These are phyloP conservation scores for Himalopsyche japonica DNA, from an alignment of 2,888 invertebrate species.

Conservation along the genomic window DNA sequence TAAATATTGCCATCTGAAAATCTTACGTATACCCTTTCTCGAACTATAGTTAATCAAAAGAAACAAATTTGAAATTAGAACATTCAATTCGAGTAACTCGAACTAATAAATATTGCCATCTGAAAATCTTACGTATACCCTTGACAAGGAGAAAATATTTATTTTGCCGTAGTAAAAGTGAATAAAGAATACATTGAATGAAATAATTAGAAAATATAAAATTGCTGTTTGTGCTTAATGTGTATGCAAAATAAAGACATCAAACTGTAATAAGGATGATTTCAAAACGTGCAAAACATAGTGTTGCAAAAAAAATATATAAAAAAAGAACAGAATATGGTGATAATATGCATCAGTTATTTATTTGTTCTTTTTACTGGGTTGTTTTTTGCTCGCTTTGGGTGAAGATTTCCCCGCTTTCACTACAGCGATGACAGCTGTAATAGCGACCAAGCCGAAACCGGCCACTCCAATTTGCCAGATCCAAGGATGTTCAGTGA, in stretches of 20 bases:
- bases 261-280: background rate
- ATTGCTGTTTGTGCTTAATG: background rate
- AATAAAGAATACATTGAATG: too few species aligned
- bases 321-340: background rate
- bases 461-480: constrained; percentile 57
- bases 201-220: too few species aligned
- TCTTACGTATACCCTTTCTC: too few species aligned
- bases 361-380: constrained; percentile 34
- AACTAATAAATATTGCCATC: too few species aligned
- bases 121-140: too few species aligned
- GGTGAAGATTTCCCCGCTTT: constrained; percentile 48
- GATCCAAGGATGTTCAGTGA: constrained; percentile 55
- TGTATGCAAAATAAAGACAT: background rate
- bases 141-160: too few species aligned
- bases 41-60: too few species aligned
- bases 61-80: too few species aligned
- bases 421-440: constrained; percentile 55
- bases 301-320: background rate
- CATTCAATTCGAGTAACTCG: too few species aligned
- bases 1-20: too few species aligned
- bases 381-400: constrained; percentile 19
- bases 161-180: too few species aligned
- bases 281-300: background rate
- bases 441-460: constrained; percentile 57
- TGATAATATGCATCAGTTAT: background rate